phyloP scores from a whole-genome alignment of 2,888 invertebrate species.

The Rhingia rostrata region DNA sequence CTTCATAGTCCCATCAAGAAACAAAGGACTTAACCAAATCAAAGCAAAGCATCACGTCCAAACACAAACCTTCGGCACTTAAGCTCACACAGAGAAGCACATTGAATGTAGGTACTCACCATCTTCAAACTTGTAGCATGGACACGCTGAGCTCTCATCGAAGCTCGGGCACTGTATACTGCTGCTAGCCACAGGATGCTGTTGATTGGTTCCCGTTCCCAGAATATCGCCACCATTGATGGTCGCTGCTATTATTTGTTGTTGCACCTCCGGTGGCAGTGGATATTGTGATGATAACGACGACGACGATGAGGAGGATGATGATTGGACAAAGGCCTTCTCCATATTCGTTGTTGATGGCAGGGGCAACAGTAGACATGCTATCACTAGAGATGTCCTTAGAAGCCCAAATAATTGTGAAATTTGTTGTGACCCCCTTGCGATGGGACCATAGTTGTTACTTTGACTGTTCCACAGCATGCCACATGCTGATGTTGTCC shows the following conservation, averaged over 20 bases:
- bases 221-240: slow-evolving; percentile 78
- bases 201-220: slow-evolving; percentile 62
- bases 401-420: slow-evolving; percentile 76
- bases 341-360: slow-evolving; percentile 77
- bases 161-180: slow-evolving; percentile 87
- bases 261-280: slow-evolving; percentile 73
- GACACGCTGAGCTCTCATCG: slow-evolving; percentile 91
- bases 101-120: slow-evolving; percentile 83
- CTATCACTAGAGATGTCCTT: slow-evolving; percentile 78
- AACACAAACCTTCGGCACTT: not conserved
- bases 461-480: slow-evolving; percentile 62
- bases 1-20: not conserved
- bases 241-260: slow-evolving; percentile 73
- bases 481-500: slow-evolving; percentile 70
- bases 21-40: slow-evolving; percentile 11
- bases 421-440: slow-evolving; percentile 71
- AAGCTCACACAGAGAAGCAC: slow-evolving; percentile 7
- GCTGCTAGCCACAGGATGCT: slow-evolving; percentile 69
- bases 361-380: slow-evolving; percentile 78
- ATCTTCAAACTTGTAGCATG: slow-evolving; percentile 96
- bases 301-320: slow-evolving; percentile 66
- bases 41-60: not conserved
- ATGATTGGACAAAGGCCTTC: slow-evolving; percentile 76
- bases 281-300: slow-evolving; percentile 63
- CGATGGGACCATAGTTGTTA: slow-evolving; percentile 50